Evolutionary conservation across 2,113 vertebrate species (phyloP).

Genomic region (Cygnus buccinator): DNA sequence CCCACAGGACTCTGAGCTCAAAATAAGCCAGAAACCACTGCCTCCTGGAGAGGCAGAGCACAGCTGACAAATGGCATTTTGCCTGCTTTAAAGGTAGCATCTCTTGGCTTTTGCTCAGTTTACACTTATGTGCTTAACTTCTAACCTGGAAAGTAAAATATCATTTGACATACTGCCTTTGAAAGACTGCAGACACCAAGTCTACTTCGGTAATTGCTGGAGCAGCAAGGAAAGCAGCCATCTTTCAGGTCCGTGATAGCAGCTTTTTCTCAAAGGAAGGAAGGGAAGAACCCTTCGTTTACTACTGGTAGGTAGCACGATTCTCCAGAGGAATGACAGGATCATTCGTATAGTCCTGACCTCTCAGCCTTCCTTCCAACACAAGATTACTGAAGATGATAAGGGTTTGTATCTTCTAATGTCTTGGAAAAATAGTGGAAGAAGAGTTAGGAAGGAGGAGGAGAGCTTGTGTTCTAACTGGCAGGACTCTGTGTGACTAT

Average conservation of each 20-base stretch:
- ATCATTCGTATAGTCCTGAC: background rate
- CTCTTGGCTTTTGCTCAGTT: background rate
- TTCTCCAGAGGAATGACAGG: background rate
- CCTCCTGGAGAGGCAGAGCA: background rate
- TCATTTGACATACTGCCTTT: background rate
- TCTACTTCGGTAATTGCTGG: background rate
- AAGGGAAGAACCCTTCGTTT: background rate
- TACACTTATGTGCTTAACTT: constrained; percentile 2
- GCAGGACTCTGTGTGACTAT: background rate
- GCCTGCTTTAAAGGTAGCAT: background rate
- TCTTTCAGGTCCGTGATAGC: background rate
- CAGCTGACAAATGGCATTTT: background rate
- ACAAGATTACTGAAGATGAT: background rate
- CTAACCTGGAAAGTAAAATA: constrained; percentile 12
- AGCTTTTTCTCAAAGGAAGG: background rate
- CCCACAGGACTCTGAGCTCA: background rate
- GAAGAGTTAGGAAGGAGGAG: background rate
- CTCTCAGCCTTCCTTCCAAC: background rate
- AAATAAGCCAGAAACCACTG: background rate
- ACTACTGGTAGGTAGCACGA: background rate
- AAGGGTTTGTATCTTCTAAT: background rate
- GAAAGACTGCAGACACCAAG: background rate
- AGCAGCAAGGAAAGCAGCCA: background rate
- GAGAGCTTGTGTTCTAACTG: background rate
- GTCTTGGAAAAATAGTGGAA: background rate